These are phyloP conservation scores for Plecturocebus donacophilus DNA, from an alignment of 2,113 vertebrate species.

Conservation along the genomic window DNA sequence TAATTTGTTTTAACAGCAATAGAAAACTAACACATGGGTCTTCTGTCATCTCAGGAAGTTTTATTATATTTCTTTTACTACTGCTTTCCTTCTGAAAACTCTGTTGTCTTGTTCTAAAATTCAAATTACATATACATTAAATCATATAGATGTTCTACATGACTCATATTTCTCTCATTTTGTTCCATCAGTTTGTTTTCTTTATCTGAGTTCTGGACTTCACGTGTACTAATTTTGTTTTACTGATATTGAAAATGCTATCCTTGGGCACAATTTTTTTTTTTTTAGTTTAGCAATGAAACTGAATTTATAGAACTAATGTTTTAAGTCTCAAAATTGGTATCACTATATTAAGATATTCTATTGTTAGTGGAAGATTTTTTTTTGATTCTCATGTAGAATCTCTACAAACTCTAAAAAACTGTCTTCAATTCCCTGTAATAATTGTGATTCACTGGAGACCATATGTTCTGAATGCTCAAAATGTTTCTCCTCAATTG, in stretches of 20 bases:
- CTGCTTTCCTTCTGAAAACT: background rate
- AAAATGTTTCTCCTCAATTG: background rate
- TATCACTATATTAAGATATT: background rate
- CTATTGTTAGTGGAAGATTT: background rate
- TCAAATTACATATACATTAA: background rate
- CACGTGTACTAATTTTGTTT: background rate
- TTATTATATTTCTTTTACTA: background rate
- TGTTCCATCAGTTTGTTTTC: background rate
- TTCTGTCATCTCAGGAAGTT: background rate
- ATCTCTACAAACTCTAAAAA: background rate
- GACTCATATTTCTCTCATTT: background rate
- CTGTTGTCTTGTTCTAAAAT: background rate
- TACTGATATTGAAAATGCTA: background rate
- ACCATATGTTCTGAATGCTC: background rate
- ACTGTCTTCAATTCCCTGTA: conserved; percentile 1
- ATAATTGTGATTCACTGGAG: background rate
- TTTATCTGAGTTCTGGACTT: background rate
- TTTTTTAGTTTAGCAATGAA: background rate
- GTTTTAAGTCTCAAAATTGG: background rate
- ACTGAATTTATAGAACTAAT: background rate
- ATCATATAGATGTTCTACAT: background rate
- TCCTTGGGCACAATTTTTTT: background rate
- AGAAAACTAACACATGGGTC: background rate
- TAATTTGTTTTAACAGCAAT: background rate
- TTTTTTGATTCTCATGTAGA: background rate